Conservation (phyloP, 2,888 invertebrate genomes). For the Zootermopsis nevadensis region DNA sequence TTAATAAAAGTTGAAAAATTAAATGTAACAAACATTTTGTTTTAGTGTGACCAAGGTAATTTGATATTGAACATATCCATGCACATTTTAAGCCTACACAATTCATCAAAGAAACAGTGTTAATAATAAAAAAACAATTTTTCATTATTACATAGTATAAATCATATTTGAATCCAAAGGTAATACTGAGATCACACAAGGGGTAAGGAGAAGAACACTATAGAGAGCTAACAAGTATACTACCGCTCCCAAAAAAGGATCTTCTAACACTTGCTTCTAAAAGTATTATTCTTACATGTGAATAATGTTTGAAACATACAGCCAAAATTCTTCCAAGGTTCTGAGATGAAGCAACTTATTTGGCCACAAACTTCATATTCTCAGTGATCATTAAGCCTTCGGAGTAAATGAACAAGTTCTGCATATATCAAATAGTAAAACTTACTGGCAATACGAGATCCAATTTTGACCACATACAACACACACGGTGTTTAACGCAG, state of each 20-base stretch:
- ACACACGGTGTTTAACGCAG: too few relatives aligned
- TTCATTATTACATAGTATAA: slow-evolving; percentile 38
- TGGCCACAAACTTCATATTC: too few relatives aligned
- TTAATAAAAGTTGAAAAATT: not conserved
- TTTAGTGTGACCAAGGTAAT: slow-evolving; percentile 37
- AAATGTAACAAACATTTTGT: slow-evolving; percentile 1
- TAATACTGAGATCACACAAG: slow-evolving; percentile 43
- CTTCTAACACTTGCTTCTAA: not conserved
- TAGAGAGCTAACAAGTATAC: slow-evolving; percentile 36
- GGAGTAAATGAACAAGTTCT: too few relatives aligned
- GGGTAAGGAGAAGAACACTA: not conserved
- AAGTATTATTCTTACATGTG: not conserved
- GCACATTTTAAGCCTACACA: slow-evolving; percentile 30
- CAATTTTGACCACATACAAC: too few relatives aligned
- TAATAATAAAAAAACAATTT: slow-evolving; percentile 38
- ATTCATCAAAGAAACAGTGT: slow-evolving; percentile 25
- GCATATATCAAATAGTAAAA: too few relatives aligned
- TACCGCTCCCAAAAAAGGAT: not conserved
- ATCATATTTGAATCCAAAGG: slow-evolving; percentile 33
- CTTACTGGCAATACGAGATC: too few relatives aligned
- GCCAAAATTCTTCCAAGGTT: not conserved
- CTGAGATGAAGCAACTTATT: not conserved
- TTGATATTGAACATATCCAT: slow-evolving; percentile 20
- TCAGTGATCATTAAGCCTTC: too few relatives aligned
- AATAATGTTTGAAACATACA: not conserved